Evolutionary conservation across 2,888 invertebrate species (phyloP).

Genomic region (Pristionchus japonicus): DNA sequence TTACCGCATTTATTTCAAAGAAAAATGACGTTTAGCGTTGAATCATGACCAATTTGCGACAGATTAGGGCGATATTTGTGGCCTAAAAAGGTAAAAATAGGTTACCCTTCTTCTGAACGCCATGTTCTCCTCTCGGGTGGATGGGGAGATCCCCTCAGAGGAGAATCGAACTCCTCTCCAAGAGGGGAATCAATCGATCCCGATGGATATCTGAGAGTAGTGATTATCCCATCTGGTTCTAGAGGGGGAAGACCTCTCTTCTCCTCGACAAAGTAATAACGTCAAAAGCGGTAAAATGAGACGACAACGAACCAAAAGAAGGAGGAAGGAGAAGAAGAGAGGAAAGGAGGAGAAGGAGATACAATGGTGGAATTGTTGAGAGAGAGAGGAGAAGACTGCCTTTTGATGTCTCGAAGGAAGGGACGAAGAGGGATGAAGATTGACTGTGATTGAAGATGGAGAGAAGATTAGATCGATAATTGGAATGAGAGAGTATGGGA

Average conservation of each 20-base stretch:
- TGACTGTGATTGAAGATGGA: constrained; percentile 20
- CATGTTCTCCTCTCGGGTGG: background rate
- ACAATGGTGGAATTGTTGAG: constrained; percentile 44
- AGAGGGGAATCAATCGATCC: constrained; percentile 15
- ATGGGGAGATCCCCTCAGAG: constrained; percentile 16
- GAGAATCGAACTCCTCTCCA: background rate
- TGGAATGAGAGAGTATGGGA: constrained; percentile 40
- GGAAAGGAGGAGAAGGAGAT: constrained; percentile 44
- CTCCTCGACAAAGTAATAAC: background rate
- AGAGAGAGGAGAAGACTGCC: constrained; percentile 45
- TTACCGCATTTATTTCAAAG: background rate
- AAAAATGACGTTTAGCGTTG: background rate
- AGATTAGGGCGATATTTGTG: background rate
- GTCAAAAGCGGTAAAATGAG: constrained; percentile 27
- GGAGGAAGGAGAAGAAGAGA: constrained; percentile 46
- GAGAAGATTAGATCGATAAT: constrained; percentile 3
- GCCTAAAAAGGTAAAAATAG: background rate
- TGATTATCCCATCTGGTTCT: too few species aligned
- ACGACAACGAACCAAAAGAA: constrained; percentile 40
- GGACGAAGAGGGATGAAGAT: constrained; percentile 35
- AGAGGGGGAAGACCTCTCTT: background rate
- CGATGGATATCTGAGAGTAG: too few species aligned
- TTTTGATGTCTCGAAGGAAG: background rate
- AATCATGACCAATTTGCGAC: background rate
- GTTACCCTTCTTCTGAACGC: constrained; percentile 26